Base-by-base conservation (phyloP, 1,140 invertebrate species). In the Panagrolaimus sp. region DNA sequence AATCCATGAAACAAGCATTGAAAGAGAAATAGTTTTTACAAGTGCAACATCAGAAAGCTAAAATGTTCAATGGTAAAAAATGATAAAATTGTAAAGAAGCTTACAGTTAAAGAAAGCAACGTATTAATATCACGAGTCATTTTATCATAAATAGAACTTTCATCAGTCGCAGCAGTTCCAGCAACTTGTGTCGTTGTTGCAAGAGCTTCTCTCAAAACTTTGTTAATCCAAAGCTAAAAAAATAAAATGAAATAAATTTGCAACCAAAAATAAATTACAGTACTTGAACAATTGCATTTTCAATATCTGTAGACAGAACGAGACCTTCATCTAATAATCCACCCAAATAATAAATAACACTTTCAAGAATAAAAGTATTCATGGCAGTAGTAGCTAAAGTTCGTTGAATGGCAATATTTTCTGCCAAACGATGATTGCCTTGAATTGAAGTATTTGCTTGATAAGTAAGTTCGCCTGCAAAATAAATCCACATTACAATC, bases 301-400 rank as follows among this genome's bases (percentile, higher is more conserved):
- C 79, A 48, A 81, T 66, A 67, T 81, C 79, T 1, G 76, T 72
- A 7, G 72, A 62, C 23, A 79, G 51, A 14, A 82, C 71, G 3
- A 81, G 62, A 5, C 70, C 64, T 65, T 81, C 79, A 64, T 81
- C 79, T 9, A 69, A 38, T 16, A 81, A 27, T 14, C 79, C 79
- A 25, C 67, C 68, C 5, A 80, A 38, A 62, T 81, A 81, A 66
- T 81, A 81, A 46, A 76, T 62, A 25, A 79, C 68, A 8, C 76
- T 70, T 57, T 81, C 79, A 9, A 81, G 65, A 16, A 79, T 63
- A 66, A 79, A 81, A 8, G 77, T 65, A 20, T 66, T 62, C 42
- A 81, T 51, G 20, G 66, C 76, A 27, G 82, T 62, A 48, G 80
- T 53, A 45, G 72, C 70, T 1, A 81, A 47, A 13, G 74, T 44